Percentiles rank a stretch among this genome's conserved stretches.
phyloP scores from a whole-genome alignment of 2,113 vertebrate species.

The Pampusana beccarii region DNA sequence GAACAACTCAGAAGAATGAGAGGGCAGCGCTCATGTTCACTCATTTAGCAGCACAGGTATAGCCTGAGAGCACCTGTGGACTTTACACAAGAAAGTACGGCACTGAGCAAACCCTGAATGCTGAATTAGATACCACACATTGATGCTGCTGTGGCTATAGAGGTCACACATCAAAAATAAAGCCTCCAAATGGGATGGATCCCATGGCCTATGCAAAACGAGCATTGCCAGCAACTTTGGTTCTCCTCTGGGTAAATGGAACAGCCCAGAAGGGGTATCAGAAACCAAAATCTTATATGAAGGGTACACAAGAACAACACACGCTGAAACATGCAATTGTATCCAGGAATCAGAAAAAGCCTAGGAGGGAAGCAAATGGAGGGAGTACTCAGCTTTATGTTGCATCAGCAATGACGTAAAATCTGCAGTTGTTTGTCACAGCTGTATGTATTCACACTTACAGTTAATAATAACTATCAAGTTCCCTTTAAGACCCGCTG shows the following conservation, averaged over 20 bases:
- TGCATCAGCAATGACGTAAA: background rate
- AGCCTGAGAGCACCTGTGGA: background rate
- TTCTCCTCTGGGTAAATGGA: background rate
- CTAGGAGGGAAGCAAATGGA: background rate
- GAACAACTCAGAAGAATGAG: background rate
- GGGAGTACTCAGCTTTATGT: background rate
- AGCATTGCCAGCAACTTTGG: background rate
- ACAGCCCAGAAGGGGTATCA: background rate
- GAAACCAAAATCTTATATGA: background rate
- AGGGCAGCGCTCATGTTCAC: background rate
- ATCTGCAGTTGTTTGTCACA: background rate
- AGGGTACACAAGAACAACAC: background rate
- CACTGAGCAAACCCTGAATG: background rate
- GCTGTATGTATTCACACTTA: background rate
- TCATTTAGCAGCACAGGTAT: background rate
- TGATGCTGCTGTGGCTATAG: background rate
- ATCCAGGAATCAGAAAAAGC: background rate
- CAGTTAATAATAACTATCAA: slow-evolving; percentile 57
- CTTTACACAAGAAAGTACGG: background rate
- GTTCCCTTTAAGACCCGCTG: slow-evolving; percentile 17
- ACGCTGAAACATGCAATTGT: background rate
- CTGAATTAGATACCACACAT: background rate
- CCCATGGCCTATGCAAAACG: background rate
- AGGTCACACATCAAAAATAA: background rate
- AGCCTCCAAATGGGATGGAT: background rate